These are phyloP conservation scores for Ia io DNA, from an alignment of 2,113 vertebrate species.

Conservation along the genomic window DNA sequence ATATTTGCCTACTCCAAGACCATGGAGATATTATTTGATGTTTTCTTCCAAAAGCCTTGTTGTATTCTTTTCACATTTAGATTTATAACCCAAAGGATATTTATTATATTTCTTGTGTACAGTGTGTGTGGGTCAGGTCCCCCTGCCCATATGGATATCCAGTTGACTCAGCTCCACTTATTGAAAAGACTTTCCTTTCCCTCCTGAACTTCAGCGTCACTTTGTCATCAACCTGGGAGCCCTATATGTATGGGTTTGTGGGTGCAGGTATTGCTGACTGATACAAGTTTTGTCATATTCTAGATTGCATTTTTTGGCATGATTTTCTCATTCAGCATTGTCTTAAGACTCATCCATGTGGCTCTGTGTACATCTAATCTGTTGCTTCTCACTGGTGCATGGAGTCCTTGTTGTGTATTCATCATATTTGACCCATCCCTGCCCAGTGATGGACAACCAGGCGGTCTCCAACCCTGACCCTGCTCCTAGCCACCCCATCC, in stretches of 20 bases:
- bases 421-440: background rate
- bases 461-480: background rate
- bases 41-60: background rate
- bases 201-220: background rate
- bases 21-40: background rate
- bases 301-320: background rate
- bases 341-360: background rate
- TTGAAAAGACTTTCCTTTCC: background rate
- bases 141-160: background rate
- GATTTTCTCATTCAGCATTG: background rate
- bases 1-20: background rate
- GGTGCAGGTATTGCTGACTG: background rate
- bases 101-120: background rate
- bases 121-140: background rate
- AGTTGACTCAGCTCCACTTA: background rate
- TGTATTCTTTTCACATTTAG: conserved; percentile 1
- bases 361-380: background rate
- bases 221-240: background rate
- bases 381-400: background rate
- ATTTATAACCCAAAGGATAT: background rate
- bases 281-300: background rate
- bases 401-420: background rate
- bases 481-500: background rate
- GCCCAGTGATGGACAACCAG: background rate
- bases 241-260: background rate